Base-by-base conservation (phyloP, 2,797 vertebrate genomes). In the Anomalospiza imberbis region DNA sequence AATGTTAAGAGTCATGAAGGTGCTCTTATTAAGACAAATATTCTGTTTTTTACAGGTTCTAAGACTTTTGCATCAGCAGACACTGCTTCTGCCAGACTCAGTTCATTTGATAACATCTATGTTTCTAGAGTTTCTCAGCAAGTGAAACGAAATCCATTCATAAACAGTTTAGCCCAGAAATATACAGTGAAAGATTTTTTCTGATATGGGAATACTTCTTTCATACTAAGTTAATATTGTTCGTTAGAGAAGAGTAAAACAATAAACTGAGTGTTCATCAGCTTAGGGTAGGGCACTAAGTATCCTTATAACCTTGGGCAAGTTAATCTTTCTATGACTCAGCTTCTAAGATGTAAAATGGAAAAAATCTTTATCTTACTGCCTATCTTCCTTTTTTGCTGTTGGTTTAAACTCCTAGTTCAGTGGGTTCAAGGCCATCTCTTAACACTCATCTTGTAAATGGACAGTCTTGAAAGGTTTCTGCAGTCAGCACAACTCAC, bases 321-420 rank as follows among this genome's bases (percentile, higher is more conserved):
- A 82, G 45, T 50, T 70, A 79, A 67, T 89, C 86, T 76, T 88
- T 66, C 60, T 65, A 12, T 91, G 94, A 91, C 80, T 95, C 93
- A 96, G 72, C 89, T 83, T 80, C 53, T 76, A 76, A 93, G 44
- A 95, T n/a, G 54, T 28, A 82, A 93, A 87, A 85, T 50, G 78
- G 62, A 73, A 89, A 85, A 90, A 72, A 24, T 45, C 28, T 63
- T 78, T 53, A 75, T 94, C 85, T 91, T 91, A 66, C 51, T 66
- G 55, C 40, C 15, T 79, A 57, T 72, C 77, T 93, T 82, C 21
- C n/a, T 71, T 80, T 86, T 87, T 40, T 78, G n/a, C 40, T 73
- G 71, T 60, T 18, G 4, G 31, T 68, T 85, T 82, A 93, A 95
- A 70, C 50, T 72, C 75, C n/a, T 79, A 61, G 77, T 87, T 91